These are phyloP conservation scores for Gastrophryne carolinensis DNA, from an alignment of 2,797 vertebrate species.

Conservation along the genomic window DNA sequence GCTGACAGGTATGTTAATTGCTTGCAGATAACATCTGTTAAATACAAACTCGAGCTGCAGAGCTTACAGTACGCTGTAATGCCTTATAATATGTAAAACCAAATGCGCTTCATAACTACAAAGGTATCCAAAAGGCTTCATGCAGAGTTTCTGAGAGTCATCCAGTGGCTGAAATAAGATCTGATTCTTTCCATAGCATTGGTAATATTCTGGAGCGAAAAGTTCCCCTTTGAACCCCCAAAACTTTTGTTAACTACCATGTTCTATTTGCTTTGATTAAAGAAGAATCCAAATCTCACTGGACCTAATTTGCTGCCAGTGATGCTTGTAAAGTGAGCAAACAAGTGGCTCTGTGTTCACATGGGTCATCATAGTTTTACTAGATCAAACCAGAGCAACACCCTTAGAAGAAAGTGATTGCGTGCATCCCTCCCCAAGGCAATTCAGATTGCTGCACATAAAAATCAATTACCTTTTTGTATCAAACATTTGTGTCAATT, in stretches of 20 bases:
- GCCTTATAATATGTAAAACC: conserved; percentile 63
- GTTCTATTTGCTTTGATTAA: conserved; percentile 71
- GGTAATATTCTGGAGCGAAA: conserved; percentile 72
- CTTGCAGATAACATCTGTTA: conserved; percentile 85
- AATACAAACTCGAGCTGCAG: conserved; percentile 65
- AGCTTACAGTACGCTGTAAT: conserved; percentile 60
- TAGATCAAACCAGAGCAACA: no score
- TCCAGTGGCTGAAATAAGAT: conserved; percentile 86
- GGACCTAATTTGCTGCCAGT: no score
- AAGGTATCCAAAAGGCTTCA: conserved; percentile 64
- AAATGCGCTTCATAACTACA: conserved; percentile 50
- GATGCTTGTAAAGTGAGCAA: no score
- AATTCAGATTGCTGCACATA: no score
- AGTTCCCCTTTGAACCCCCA: conserved; percentile 75
- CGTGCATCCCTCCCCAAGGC: no score
- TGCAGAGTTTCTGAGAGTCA: conserved; percentile 69
- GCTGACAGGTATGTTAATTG: conserved; percentile 82
- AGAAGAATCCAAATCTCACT: conserved; percentile 75
- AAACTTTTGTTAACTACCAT: conserved; percentile 84
- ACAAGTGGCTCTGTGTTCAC: no score
- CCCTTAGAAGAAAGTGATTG: no score
- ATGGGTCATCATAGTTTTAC: no score
- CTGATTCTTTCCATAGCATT: conserved; percentile 76
- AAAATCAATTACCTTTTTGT: no score
- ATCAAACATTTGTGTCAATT: no score